Base-by-base conservation (phyloP, 2,113 vertebrate species). In the Lycaon pictus region DNA sequence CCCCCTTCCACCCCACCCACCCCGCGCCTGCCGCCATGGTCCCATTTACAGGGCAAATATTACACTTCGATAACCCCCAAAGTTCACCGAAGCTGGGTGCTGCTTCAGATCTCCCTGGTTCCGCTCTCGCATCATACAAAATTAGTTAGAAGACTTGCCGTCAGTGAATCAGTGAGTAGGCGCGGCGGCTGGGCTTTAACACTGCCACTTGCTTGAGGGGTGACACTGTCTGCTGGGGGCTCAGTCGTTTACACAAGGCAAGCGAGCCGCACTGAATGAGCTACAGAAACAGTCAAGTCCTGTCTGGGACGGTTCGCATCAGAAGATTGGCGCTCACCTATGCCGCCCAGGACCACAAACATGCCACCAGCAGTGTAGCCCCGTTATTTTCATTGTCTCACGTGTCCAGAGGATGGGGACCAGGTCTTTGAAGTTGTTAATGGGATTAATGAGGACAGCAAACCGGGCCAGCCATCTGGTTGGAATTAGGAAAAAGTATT, bases 401-500 rank as follows among this genome's bases (percentile, higher is more conserved):
- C 35, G 97, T 95, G 96, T 97, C 95, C 90, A 58, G 51, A 88
- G 71, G 67, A 76, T 56, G 25, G 51, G 56, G 32, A 83, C 35
- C 29, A 1, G 3, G 55, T 4, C 4, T 97, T 90, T 97, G 88
- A 97, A 96, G 93, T 72, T 81, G 84, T 71, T 95, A 96, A 90
- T 69, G 80, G 93, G 95, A 96, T 94, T 91, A 96, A 55, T 98
- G 93, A 96, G 37, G 96, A 93, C 71, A 83, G 62, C 16, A 84
- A 90, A 92, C 84, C 60, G 80, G 20, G 22, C 51, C 84, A 87
- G 72, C n/a, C 92, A 94, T 85, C 43, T 97, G 96, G 62, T 96
- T 98, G 96, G 97, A 93, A 92, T 97, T 95, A 96, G 81, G 76
- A 60, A 58, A 85, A 94, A 56, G 79, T 94, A 97, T 58, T 97